Percentiles rank a stretch among this genome's conserved stretches.
These are phyloP conservation scores for Geotrupes spiniger DNA, from an alignment of 2,888 invertebrate species.

Conservation along the genomic window DNA sequence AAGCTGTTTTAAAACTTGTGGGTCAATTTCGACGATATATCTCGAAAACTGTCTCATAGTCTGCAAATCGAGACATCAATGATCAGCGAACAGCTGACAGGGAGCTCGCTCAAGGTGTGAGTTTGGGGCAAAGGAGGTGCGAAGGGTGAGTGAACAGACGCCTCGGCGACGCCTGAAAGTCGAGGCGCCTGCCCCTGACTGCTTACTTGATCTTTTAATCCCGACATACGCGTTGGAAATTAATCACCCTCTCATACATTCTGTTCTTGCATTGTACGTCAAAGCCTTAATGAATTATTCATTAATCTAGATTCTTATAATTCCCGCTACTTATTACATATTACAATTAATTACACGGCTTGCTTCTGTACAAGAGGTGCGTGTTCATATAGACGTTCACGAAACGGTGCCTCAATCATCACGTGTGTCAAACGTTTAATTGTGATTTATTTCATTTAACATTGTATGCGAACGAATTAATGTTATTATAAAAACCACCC, in stretches of 20 bases:
- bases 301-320: slow-evolving; percentile 47
- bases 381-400: no score
- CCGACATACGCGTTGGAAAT: slow-evolving; percentile 51
- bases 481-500: no score
- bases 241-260: slow-evolving; percentile 45
- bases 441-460: no score
- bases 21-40: no score
- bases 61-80: slow-evolving; percentile 20
- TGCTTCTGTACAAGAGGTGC: no score
- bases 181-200: slow-evolving; percentile 50
- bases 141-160: slow-evolving; percentile 36
- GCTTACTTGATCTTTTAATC: slow-evolving; percentile 51
- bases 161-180: slow-evolving; percentile 48
- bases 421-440: no score
- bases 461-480: no score
- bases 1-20: no score
- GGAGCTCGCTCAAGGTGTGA: slow-evolving; percentile 31
- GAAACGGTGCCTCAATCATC: no score
- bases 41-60: background rate
- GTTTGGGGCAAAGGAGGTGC: slow-evolving; percentile 39
- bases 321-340: slow-evolving; percentile 41
- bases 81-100: slow-evolving; percentile 26
- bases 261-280: slow-evolving; percentile 41
- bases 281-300: slow-evolving; percentile 46
- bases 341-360: slow-evolving; percentile 38